Base-by-base conservation (phyloP, 1,140 invertebrate genomes). In the Camponotus vicinus region DNA sequence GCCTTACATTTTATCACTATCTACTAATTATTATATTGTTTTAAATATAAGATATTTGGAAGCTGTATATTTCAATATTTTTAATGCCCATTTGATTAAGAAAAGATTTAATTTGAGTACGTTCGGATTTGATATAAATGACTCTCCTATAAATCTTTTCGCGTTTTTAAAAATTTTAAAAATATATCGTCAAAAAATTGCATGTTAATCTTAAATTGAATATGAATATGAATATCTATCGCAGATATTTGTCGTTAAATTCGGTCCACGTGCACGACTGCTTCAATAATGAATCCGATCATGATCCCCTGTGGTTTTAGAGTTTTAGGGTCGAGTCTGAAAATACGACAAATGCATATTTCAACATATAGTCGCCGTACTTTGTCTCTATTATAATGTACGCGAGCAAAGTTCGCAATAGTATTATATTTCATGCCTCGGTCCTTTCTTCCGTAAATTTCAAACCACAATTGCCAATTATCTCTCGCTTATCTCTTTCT, bases 331-430 rank as follows among this genome's bases (percentile, higher is more conserved):
- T 64, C 40, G 37, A 32, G 75, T 77, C 32, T 15, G 55, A 57
- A 40, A 61, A 77, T 63, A 63, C 75, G 37, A 76, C 55, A 15
- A 77, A 77, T 77, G 75, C 57, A 77, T 77, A 63, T 77, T 76
- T 77, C 55, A 77, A 63, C 57, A 6, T 40, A 6, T 6, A 37
- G n/a, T 7, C 21, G 40, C 15, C 15, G 42, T 63, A 63, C 27
- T 77, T 77, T n/a, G 42, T 77, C 42, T 32, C 32, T 11, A 27
- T 77, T 66, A 45, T 21, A 13, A 1, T 15, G 42, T 64, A 34
- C 40, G 75, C 42, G 42, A 66, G 15, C 27, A 49, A 78, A 78
- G 5, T 66, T 78, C 21, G 59, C 11, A 32, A 52, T 1, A 32
- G 21, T 37, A 49, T 32, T 52, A 52, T 52, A 52, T 67, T 67